Conservation (phyloP, 1,140 invertebrate species). For the Drosophila virilis region DNA sequence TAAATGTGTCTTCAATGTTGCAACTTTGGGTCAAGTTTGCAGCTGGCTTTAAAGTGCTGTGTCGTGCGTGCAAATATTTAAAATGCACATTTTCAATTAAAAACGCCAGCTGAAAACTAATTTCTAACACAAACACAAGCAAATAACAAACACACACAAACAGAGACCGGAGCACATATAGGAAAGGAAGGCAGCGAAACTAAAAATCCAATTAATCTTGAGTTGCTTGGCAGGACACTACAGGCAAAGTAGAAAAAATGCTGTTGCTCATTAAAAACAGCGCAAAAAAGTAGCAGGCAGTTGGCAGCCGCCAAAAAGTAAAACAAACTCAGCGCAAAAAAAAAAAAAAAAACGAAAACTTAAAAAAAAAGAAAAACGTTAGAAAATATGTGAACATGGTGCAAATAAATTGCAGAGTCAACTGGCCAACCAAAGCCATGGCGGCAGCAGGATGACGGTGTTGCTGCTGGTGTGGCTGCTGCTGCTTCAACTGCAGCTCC, state of each 20-base stretch:
- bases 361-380: constrained; percentile 4
- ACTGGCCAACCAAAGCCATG: constrained; percentile 53
- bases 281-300: constrained; percentile 58
- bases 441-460: constrained; percentile 30
- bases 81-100: constrained; percentile 53
- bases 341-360: constrained; percentile 6
- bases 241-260: constrained; percentile 27
- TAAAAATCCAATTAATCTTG: constrained; percentile 74
- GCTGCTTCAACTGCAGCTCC: constrained; percentile 31
- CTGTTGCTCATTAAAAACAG: constrained; percentile 64
- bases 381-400: constrained; percentile 32
- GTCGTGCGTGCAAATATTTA: constrained; percentile 41
- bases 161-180: background rate
- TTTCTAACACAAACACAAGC: constrained; percentile 70
- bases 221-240: constrained; percentile 56
- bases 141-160: constrained; percentile 16
- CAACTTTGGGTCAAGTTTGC: constrained; percentile 60
- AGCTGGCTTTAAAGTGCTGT: constrained; percentile 43
- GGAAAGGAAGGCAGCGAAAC: constrained; percentile 30
- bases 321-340: constrained; percentile 16
- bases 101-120: constrained; percentile 57
- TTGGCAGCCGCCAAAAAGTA: constrained; percentile 32
- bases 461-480: constrained; percentile 10
- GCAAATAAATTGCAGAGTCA: constrained; percentile 65
- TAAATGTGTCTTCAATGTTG: constrained; percentile 11